Base-by-base conservation (phyloP, 2,113 vertebrate genomes). In the Probosciger aterrimus region DNA sequence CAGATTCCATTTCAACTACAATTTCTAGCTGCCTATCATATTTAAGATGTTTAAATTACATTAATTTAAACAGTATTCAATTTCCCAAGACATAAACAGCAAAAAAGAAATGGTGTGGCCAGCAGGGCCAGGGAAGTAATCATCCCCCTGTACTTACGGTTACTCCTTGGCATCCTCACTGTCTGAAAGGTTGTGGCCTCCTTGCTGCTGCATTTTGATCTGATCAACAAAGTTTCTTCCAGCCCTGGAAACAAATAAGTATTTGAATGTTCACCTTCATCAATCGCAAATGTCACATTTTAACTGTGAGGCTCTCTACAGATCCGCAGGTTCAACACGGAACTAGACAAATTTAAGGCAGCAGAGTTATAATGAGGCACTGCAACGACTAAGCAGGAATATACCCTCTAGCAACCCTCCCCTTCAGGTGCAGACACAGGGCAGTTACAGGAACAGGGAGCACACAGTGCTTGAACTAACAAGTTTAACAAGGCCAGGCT, bases 171-270 rank as follows among this genome's bases (percentile, higher is more conserved):
- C 52, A 99, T 77, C 83, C 98, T 95, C 73, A 98, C 96, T 0
- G 99, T 99, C 78, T 98, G 97, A 55, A 98, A 96, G n/a, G 96
- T 44, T 7, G 96, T 59, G 44, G 77, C 82, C 50, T 96, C 97
- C 64, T 93, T 95, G 69, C 93, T 87, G 28, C 69, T 79, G 14
- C 93, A 44, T 76, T 98, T 98, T 24, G 98, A 97, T 53, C 94
- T 98, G 63, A 99, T 95, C 57, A 99, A 98, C 23, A 99, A 95
- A 53, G 97, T 99, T 59, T 99, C 98, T 69, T 97, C 98, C 85
- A 99, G 95, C 79, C 98, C 99, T 99, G 75, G 63, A 90, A 90
- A 95, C 18, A 93, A 96, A 86, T 39, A 62, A 76, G 5, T 1
- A 55, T n/a, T 39, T 49, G 47, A 83, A 57, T 9, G 31, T 68